These are phyloP conservation scores for Amphilophus citrinellus DNA, from an alignment of 2,113 vertebrate genomes.

Conservation along the genomic window DNA sequence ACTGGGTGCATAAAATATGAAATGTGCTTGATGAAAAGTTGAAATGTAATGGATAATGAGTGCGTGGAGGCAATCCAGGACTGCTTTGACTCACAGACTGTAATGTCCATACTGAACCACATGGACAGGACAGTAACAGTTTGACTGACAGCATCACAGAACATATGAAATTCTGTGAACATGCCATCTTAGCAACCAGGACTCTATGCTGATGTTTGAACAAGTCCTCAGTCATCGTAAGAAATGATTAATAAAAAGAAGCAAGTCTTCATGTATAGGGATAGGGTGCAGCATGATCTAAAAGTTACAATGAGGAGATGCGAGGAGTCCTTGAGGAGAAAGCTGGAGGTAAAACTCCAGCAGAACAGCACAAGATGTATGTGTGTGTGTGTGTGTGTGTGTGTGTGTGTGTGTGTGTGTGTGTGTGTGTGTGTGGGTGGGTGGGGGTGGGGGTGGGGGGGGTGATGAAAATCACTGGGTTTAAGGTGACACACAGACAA, in stretches of 20 bases:
- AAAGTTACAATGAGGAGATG: neutral
- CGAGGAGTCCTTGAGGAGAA: neutral
- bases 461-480: too few relatives aligned
- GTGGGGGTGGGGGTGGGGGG: too few relatives aligned
- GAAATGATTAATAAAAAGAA: neutral
- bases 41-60: neutral
- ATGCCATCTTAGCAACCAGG: neutral
- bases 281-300: neutral
- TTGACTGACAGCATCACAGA: neutral
- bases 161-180: neutral
- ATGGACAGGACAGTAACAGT: neutral
- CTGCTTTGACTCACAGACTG: neutral
- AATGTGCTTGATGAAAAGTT: neutral
- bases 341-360: too few relatives aligned
- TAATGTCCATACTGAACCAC: neutral
- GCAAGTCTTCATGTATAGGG: neutral
- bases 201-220: neutral
- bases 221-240: neutral
- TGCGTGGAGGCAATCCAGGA: neutral
- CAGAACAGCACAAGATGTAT: too few relatives aligned
- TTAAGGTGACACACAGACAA: neutral
- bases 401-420: too few relatives aligned
- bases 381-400: too few relatives aligned
- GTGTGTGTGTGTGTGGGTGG: too few relatives aligned
- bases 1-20: neutral